Conservation (phyloP, 2,113 vertebrate species). For the Orthochromis malagaraziensis region DNA sequence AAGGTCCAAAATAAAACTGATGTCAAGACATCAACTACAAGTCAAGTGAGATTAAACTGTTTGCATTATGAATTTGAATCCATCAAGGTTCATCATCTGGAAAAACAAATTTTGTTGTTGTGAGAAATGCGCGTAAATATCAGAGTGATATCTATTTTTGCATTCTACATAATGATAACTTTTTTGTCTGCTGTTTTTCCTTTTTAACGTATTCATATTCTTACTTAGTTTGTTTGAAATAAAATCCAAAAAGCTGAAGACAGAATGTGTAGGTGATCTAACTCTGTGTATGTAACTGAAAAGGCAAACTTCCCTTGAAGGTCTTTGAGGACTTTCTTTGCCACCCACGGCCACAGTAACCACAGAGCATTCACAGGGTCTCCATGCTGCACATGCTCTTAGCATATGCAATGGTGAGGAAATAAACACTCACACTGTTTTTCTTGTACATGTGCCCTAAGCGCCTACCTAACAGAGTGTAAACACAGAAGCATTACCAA, state of each 20-base stretch:
- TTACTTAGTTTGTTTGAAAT: neutral
- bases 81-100: neutral
- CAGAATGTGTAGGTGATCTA: neutral
- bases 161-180: neutral
- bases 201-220: neutral
- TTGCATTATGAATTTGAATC: neutral
- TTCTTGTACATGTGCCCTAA: neutral
- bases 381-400: neutral
- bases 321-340: neutral
- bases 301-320: neutral
- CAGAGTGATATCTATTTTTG: neutral
- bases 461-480: neutral
- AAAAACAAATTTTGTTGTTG: neutral
- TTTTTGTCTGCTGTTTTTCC: neutral
- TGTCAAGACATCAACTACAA: neutral
- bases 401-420: neutral
- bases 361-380: neutral
- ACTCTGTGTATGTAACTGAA: neutral
- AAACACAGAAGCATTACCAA: neutral
- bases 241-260: neutral
- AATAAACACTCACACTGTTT: neutral
- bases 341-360: neutral
- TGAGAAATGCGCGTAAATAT: rapidly evolving
- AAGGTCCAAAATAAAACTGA: neutral
- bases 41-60: neutral